Evolutionary conservation across 1,140 invertebrate species (phyloP), one percentile per base, ranked within the genome.

Genomic region (Heliconius congener): DNA sequence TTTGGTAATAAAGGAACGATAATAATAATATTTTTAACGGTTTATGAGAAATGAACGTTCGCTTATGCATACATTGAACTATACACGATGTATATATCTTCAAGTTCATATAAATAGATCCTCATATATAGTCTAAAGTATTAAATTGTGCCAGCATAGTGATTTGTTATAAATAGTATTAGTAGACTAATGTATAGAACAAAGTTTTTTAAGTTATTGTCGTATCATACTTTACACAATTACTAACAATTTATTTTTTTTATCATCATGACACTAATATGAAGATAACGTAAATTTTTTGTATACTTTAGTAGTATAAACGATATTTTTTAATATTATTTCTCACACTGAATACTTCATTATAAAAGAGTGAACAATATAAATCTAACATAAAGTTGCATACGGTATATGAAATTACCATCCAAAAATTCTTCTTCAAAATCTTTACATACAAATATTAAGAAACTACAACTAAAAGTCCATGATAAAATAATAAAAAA

Each of bases 1-100:
- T 76, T 76, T 76, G 74, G 74, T 70, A 76, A 76, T 23, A 76
- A 42, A 76, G 74, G 74, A 76, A 76, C 57, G 60, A 70, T 30
- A 57, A 9, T 23, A 52, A 52, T 19, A 52, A 52, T 52, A 18
- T 19, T 52, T 52, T 52, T 19, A 19, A 52, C 50, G 6, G 50
- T 52, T 52, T 19, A 52, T 52, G 55, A 57, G n/a, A 57, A 57
- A 66, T 66, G n/a, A 66, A 13, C 60, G 23, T 66, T 66, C 27
- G 4, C 4, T 66, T 30, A 66, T 66, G 3, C 60, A 66, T 66
- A 27, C 23, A 66, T 30, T 66, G 60, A 66, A 30, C 27, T 66
- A 16, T 66, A 66, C 0, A 27, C 16, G 9, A 9, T 66, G 27
- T 30, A 19, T 52, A 52, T 52, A 52, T 52, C 18, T 19, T 52